Evolutionary conservation across 2,797 vertebrate genomes (phyloP).

Genomic region (Neostethus bicornis): DNA sequence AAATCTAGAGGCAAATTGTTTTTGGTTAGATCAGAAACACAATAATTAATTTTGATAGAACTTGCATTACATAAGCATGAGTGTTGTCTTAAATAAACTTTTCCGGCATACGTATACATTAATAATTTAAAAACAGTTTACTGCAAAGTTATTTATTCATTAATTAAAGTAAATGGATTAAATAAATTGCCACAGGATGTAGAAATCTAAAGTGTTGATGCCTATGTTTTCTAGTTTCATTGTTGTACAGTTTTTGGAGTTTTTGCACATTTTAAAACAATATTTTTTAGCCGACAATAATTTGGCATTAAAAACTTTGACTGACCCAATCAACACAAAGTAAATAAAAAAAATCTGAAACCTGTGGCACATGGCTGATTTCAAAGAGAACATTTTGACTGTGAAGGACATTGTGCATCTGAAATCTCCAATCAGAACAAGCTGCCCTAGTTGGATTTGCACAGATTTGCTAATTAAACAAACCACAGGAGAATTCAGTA

Average conservation of each 20-base stretch:
- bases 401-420: conserved; percentile 46
- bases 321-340: neutral
- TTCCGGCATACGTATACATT: too few species aligned
- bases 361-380: neutral
- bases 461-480: conserved; percentile 73
- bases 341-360: neutral
- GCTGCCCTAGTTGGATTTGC: conserved; percentile 69
- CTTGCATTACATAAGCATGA: neutral
- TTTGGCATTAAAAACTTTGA: too few species aligned
- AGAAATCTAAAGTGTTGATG: too few species aligned
- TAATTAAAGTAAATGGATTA: too few species aligned
- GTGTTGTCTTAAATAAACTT: too few species aligned
- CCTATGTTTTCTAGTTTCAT: too few species aligned
- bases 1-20: neutral
- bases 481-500: conserved; percentile 54
- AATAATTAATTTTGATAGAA: conserved; percentile 11
- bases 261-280: too few species aligned
- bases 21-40: conserved; percentile 2
- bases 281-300: too few species aligned
- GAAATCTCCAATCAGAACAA: conserved; percentile 55
- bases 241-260: too few species aligned
- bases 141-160: too few species aligned
- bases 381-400: conserved; percentile 30
- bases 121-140: too few species aligned
- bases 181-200: too few species aligned